These are phyloP conservation scores for Macrotus californicus DNA, from an alignment of 2,113 vertebrate genomes.

Conservation along the genomic window DNA sequence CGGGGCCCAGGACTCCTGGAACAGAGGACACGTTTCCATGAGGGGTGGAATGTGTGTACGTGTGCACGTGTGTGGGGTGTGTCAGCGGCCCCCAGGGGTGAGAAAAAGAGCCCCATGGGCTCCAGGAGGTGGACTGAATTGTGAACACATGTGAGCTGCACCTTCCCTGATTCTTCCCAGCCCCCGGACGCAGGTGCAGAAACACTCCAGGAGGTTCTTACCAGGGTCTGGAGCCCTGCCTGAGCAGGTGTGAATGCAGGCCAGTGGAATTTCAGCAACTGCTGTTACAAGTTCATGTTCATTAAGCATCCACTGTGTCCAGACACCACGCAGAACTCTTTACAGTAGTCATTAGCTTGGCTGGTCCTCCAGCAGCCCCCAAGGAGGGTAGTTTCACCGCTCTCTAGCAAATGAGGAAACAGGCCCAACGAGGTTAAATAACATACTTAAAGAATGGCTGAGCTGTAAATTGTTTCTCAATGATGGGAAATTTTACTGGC, in stretches of 20 bases:
- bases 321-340: background rate
- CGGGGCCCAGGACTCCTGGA: background rate
- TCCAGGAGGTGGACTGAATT: background rate
- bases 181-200: background rate
- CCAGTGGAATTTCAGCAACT: background rate
- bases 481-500: background rate
- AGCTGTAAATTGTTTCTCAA: background rate
- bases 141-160: background rate
- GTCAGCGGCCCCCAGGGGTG: background rate
- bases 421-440: background rate
- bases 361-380: background rate
- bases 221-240: background rate
- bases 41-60: background rate
- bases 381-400: background rate
- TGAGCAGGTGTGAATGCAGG: background rate
- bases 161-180: background rate
- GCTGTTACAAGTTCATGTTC: background rate
- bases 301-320: background rate
- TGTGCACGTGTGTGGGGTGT: too few species aligned
- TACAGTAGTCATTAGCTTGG: background rate
- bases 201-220: background rate
- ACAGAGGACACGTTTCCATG: background rate
- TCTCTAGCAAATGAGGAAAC: background rate
- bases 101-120: background rate
- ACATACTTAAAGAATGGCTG: background rate